phyloP scores from a whole-genome alignment of 2,797 vertebrate species.

The Psittacula echo region DNA sequence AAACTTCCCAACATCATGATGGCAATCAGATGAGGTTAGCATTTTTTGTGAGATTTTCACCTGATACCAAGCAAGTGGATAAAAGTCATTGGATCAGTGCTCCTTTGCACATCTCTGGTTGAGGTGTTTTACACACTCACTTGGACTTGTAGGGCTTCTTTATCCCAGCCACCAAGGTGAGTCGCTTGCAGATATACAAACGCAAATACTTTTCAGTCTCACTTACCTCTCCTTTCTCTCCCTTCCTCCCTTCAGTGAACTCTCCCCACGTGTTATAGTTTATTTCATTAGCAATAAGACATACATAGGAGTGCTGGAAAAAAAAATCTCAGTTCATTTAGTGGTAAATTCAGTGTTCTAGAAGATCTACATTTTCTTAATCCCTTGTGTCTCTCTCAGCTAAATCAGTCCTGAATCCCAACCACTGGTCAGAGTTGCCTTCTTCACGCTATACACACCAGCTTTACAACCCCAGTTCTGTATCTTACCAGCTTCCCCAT shows the following conservation, averaged over 20 bases:
- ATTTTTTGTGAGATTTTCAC: neutral
- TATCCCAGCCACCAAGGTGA: neutral
- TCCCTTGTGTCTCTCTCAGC: neutral
- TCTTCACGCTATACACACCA: neutral
- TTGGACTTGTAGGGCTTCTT: neutral
- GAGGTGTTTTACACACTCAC: neutral
- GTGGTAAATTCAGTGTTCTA: neutral
- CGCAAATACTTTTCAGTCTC: neutral
- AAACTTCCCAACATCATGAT: neutral
- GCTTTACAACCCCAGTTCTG: neutral
- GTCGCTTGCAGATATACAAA: neutral
- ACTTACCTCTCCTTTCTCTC: neutral
- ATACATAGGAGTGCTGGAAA: neutral
- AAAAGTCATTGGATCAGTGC: neutral
- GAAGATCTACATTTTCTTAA: neutral
- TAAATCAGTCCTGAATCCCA: neutral
- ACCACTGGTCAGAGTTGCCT: neutral
- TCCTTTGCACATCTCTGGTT: neutral
- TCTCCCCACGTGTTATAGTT: neutral
- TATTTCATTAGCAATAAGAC: neutral
- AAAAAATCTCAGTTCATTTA: neutral
- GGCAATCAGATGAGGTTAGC: neutral
- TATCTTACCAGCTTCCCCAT: neutral
- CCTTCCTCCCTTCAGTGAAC: neutral
- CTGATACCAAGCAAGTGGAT: neutral